Conservation (phyloP, 2,888 invertebrate species). For the Malacosoma neustria region DNA sequence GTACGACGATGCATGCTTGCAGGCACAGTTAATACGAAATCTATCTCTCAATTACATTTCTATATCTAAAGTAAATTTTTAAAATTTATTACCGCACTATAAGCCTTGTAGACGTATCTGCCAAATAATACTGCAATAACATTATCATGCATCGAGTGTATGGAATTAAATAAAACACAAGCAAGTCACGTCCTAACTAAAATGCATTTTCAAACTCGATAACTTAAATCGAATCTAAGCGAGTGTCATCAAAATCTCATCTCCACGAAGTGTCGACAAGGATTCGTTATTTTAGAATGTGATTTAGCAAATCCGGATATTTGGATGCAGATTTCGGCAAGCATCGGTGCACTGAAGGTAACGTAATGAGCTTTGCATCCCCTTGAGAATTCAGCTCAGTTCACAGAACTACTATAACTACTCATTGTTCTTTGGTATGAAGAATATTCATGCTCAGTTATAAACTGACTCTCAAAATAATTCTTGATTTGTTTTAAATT, state of each 20-base stretch:
- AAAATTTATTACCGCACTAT: no score
- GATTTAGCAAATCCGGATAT: constrained; percentile 55
- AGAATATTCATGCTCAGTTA: no score
- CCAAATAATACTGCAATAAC: not conserved
- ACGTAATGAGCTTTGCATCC: not conserved
- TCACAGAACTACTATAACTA: no score
- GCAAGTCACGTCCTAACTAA: constrained; percentile 35
- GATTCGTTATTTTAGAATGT: constrained; percentile 27
- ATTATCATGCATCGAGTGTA: not conserved
- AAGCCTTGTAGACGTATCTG: not conserved
- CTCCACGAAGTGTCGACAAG: constrained; percentile 27
- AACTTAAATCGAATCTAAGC: constrained; percentile 31
- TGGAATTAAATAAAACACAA: constrained; percentile 5
- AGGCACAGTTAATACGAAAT: no score
- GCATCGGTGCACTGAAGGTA: constrained; percentile 3
- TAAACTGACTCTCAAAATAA: no score
- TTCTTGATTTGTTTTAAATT: no score
- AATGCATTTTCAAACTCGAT: constrained; percentile 34
- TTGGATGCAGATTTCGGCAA: constrained; percentile 50
- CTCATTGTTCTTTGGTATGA: no score
- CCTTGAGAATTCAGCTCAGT: not conserved
- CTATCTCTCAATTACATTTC: no score
- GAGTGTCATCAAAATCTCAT: constrained; percentile 42
- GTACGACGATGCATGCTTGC: no score
- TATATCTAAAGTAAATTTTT: no score